These are phyloP conservation scores for Amia ocellicauda DNA, from an alignment of 2,113 vertebrate genomes.

Conservation along the genomic window DNA sequence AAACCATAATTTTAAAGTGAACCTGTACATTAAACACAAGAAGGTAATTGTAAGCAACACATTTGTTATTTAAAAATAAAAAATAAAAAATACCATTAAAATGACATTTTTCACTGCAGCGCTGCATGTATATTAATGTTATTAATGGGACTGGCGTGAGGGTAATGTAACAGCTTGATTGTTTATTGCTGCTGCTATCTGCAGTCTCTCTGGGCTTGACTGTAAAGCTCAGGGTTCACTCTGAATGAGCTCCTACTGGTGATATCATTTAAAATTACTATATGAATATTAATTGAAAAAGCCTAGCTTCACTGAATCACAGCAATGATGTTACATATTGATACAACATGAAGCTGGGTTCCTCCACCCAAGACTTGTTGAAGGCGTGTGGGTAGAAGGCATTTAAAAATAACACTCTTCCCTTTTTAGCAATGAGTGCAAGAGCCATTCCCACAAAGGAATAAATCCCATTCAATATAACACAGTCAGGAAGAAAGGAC, in stretches of 20 bases:
- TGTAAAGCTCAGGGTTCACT: slow-evolving; percentile 31
- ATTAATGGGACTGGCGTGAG: slow-evolving; percentile 39
- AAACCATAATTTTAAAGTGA: no score
- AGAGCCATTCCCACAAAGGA: no score
- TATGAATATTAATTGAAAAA: slow-evolving; percentile 21
- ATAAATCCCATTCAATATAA: no score
- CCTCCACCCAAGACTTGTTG: neutral
- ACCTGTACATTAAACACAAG: neutral
- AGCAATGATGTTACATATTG: slow-evolving; percentile 3
- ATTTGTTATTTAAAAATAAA: slow-evolving; percentile 44
- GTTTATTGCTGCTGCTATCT: slow-evolving; percentile 38
- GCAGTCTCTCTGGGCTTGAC: slow-evolving; percentile 36
- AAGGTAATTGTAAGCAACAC: slow-evolving; percentile 28
- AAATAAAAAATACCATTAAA: slow-evolving; percentile 43
- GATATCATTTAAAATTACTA: slow-evolving; percentile 14
- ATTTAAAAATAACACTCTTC: slow-evolving; percentile 2
- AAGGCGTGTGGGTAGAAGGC: neutral
- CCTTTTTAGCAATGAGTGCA: slow-evolving; percentile 2
- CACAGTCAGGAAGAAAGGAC: no score
- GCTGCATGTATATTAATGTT: slow-evolving; percentile 34
- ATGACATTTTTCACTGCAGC: slow-evolving; percentile 35
- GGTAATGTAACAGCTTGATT: slow-evolving; percentile 21
- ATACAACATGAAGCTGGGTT: neutral
- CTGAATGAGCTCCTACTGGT: slow-evolving; percentile 7
- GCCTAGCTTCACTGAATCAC: slow-evolving; percentile 10